Evolutionary conservation across 2,888 invertebrate genomes (phyloP), one percentile per base, ranked within the genome.

Genomic region (Artemia sinica): DNA sequence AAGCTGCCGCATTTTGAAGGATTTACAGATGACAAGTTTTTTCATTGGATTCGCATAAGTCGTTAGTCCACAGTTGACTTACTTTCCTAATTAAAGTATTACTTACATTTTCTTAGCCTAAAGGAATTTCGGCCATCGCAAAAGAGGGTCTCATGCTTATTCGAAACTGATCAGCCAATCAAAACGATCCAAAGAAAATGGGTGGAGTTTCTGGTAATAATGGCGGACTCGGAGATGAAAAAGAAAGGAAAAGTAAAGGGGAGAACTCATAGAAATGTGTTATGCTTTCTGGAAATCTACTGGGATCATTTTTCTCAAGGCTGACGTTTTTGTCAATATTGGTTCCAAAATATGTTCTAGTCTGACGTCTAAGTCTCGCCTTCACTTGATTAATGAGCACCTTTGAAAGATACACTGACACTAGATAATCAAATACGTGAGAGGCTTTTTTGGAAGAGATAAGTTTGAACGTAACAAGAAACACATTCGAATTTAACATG

Each of bases 41-140:
- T 58, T 58, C 63, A 58, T 58, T 58, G 63, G 63, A n/a, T 58
- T 58, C 14, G 63, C 28, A 28, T n/a, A 58, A 58, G 14, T 58
- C 63, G 63, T 58, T 58, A 58, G 28, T 11, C 63, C 63, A 58
- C 63, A 58, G 63, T 58, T 58, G 14, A 58, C 63, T 58, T 58
- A 58, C 63, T 58, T 58, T 58, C 63, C 28, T 58, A 58, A 58
- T 58, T 58, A 58, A 58, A 18, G 63, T 58, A 58, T 18, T 28
- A 58, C 28, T 28, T 58, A 58, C 63, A 18, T 58, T 58, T 52
- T 10, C 63, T 28, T 58, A 11, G 63, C 63, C 63, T 1, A 28
- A 58, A 58, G 63, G 63, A n/a, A 58, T 58, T 58, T 58, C 63
- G 8, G 41, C 41, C 41, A 41, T 41, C 41, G 41, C 41, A 41